Percentiles rank a stretch among this genome's conserved stretches.
Conservation (phyloP, 2,797 vertebrate genomes). For the Mus spretus region DNA sequence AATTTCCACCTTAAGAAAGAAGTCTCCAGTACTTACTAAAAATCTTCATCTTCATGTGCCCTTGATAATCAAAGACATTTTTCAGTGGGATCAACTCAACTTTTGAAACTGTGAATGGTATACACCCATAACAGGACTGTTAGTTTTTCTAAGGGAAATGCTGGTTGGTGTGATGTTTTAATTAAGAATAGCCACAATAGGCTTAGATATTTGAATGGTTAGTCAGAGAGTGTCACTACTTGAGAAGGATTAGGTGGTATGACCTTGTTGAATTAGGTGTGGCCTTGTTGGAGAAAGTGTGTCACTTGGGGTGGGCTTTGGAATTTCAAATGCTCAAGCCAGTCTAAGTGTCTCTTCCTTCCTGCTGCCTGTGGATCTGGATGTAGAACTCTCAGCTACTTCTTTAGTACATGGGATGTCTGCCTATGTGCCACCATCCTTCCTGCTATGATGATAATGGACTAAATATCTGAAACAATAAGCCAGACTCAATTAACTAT, state of each 20-base stretch:
- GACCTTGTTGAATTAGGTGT: not conserved
- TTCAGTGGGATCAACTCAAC: not conserved
- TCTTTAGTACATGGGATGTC: not conserved
- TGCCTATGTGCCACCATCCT: not conserved
- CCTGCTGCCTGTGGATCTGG: not conserved
- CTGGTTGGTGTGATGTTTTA: not conserved
- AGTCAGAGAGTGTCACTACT: not conserved
- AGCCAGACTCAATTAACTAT: not conserved
- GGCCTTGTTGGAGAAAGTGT: not conserved
- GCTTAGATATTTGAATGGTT: not conserved
- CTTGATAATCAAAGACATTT: not conserved
- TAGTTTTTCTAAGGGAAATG: not conserved
- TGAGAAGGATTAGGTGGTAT: not conserved
- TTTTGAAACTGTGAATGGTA: not conserved
- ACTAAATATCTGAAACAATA: not conserved
- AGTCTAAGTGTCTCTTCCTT: not conserved
- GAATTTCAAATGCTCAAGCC: not conserved
- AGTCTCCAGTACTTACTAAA: not conserved
- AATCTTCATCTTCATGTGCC: not conserved
- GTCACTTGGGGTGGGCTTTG: not conserved
- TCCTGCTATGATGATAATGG: not conserved
- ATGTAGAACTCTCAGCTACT: not conserved
- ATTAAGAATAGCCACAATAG: not conserved
- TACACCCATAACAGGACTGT: not conserved
- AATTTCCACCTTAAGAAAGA: constrained; percentile 5